Evolutionary conservation across 2,113 vertebrate genomes (phyloP).

Genomic region (mouse (Mus musculus)): GRCm39 chr7:44826001-44826500

Average conservation of each 20-base stretch:
- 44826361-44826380: not conserved
- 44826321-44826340: not conserved
- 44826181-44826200: not conserved
- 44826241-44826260: not conserved
- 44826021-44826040: slow-evolving; percentile 77
- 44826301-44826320: not conserved
- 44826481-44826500: not conserved
- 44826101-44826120: no score
- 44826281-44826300: not conserved
- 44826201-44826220: not conserved
- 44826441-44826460: not conserved
- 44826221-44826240: not conserved
- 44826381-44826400: not conserved
- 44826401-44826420: not conserved
- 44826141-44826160: no score
- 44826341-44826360: not conserved
- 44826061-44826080: not conserved
- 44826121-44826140: no score
- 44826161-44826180: not conserved
- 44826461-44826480: not conserved
- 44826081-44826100: not conserved
- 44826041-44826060: slow-evolving; percentile 71
- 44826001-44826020: slow-evolving; percentile 72
- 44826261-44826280: not conserved
- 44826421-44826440: not conserved